Base-by-base conservation (phyloP, 2,797 vertebrate genomes). In the Coccyzus lansbergi region DNA sequence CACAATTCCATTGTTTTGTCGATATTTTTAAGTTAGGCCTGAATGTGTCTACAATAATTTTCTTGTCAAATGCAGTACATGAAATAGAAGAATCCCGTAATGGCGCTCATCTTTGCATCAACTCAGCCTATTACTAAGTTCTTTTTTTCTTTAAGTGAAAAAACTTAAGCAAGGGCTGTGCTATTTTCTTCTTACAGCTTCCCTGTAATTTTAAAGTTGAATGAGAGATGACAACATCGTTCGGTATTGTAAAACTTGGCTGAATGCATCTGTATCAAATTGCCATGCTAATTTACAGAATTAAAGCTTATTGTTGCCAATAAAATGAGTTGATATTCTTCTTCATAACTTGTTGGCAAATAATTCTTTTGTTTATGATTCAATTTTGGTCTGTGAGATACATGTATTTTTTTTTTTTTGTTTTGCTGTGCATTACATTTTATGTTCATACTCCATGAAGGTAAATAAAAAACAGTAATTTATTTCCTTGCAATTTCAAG, bases 301-400 rank as follows among this genome's bases (percentile, higher is more conserved):
- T 94, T 95, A 96, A 97, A 96, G 80, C 55, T 74, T 94, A 17
- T 10, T 77, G 69, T 90, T 95, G 90, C 75, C 88, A 91, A 90
- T 65, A 92, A 91, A 87, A 90, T 65, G 29, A 12, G 24, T 82
- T 85, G 77, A 89, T 82, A 56, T 69, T 90, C 38, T 80, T 36
- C 52, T 82, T 91, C 67, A 51, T 48, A 86, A 60, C 88, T 86
- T 40, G 59, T 7, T 86, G 48, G 58, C 25, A 76, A 63, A 48
- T 59, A 0, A 12, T 24, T 46, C 40, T 34, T 69, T 40, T 83
- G 34, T 67, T 68, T 9, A 26, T 33, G 3, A 52, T 53, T 83
- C 84, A 22, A 22, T 55, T 86, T 70, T 82, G 15, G 18, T 74
- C 44, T 75, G 2, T 33, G 31, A 52, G 25, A 48, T 44, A 25